Conservation (phyloP, 2,888 invertebrate species). For the Morpho achilles region DNA sequence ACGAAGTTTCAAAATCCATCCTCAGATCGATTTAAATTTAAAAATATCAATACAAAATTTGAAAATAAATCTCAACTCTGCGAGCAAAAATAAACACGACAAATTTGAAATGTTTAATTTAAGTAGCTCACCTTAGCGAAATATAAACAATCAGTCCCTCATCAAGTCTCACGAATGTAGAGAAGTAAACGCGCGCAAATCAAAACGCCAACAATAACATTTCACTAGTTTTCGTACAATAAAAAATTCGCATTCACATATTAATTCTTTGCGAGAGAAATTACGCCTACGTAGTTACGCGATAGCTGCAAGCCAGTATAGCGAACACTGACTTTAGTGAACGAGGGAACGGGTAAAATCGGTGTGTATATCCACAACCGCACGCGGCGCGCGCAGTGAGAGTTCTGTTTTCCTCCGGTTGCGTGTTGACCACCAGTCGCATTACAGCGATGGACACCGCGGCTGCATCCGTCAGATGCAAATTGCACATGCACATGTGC, state of each 20-base stretch:
- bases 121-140: constrained; percentile 22
- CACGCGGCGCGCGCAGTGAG: constrained; percentile 75
- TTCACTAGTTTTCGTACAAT: constrained; percentile 67
- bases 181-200: constrained; percentile 47
- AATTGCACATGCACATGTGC: constrained; percentile 42
- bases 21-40: too few relatives aligned
- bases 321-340: constrained; percentile 49
- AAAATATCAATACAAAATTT: too few relatives aligned
- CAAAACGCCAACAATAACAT: constrained; percentile 60
- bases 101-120: neutral
- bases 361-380: constrained; percentile 62
- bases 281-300: constrained; percentile 56
- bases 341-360: constrained; percentile 33
- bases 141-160: constrained; percentile 52
- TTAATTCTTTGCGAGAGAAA: constrained; percentile 69
- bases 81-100: neutral
- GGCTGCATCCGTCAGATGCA: constrained; percentile 55
- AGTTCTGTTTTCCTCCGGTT: constrained; percentile 58
- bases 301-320: constrained; percentile 46
- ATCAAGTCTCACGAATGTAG: constrained; percentile 58
- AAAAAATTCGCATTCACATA: constrained; percentile 71
- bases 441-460: constrained; percentile 39
- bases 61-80: too few relatives aligned
- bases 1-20: too few relatives aligned
- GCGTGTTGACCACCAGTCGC: constrained; percentile 37